phyloP scores from a whole-genome alignment of 2,797 vertebrate species.

The Philypnodon macrostomus region DNA sequence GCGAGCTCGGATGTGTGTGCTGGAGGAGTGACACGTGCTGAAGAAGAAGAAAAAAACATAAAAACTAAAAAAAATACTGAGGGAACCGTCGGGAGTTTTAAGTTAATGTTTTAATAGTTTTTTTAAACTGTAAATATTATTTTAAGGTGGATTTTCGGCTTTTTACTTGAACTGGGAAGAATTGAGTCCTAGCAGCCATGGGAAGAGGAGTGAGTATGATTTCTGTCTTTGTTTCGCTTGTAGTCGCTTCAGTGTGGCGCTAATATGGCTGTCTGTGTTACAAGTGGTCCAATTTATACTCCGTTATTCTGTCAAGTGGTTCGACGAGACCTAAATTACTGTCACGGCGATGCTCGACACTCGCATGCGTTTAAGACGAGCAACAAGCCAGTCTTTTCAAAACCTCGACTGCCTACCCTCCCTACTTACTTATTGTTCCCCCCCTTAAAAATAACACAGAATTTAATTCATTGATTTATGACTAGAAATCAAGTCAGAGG shows the following conservation, averaged over 20 bases:
- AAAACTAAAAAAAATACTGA: not conserved
- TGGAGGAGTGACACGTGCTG: slow-evolving; percentile 65
- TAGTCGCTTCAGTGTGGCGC: not conserved
- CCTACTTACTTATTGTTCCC: slow-evolving; percentile 37
- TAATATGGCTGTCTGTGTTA: not conserved
- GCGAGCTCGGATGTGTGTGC: slow-evolving; percentile 62
- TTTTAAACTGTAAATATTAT: slow-evolving; percentile 36
- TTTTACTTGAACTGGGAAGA: slow-evolving; percentile 52
- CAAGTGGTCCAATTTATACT: not conserved
- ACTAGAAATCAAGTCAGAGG: not conserved
- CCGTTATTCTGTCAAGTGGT: slow-evolving; percentile 50
- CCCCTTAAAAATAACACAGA: not conserved
- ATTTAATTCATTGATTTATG: not conserved
- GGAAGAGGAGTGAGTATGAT: slow-evolving; percentile 79
- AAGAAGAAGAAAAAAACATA: slow-evolving; percentile 4
- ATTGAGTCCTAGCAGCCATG: slow-evolving; percentile 60
- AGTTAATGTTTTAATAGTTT: slow-evolving; percentile 25
- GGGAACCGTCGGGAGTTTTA: slow-evolving; percentile 36
- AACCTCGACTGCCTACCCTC: not conserved
- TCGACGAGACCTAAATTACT: not conserved
- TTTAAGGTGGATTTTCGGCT: slow-evolving; percentile 49
- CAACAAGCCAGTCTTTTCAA: not conserved
- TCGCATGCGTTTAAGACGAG: slow-evolving; percentile 18
- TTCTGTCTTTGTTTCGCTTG: slow-evolving; percentile 7
- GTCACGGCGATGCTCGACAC: not conserved